Evolutionary conservation across 2,113 vertebrate species (phyloP).

Genomic region (Himantopus leucocephalus): DNA sequence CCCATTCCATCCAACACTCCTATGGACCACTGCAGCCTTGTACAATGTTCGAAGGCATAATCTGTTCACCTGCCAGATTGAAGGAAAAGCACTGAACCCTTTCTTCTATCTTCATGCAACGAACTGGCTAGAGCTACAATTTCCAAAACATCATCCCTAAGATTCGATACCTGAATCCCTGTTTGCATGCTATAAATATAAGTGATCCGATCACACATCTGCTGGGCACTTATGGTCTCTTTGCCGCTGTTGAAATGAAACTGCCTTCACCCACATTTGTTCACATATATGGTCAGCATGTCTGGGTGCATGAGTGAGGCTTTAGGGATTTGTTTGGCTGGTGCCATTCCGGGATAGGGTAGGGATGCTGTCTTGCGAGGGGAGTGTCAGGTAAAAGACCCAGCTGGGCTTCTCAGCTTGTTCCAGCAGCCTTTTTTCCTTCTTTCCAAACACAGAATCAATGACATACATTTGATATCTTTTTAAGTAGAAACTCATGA

Average conservation of each 20-base stretch:
- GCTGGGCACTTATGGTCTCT: background rate
- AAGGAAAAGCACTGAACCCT: background rate
- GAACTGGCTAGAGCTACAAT: background rate
- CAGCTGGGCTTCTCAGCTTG: background rate
- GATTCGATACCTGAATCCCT: background rate
- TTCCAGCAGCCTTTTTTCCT: background rate
- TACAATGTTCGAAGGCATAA: background rate
- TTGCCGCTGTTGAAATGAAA: background rate
- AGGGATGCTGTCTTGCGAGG: background rate
- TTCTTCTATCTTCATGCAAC: background rate
- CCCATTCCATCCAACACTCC: background rate
- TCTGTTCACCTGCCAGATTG: rapidly evolving
- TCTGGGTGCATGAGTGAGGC: background rate
- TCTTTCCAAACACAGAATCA: background rate
- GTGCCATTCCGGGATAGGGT: background rate
- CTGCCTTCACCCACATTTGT: background rate
- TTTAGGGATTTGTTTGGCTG: background rate
- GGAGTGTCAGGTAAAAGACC: background rate
- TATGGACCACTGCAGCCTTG: background rate
- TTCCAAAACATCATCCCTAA: background rate
- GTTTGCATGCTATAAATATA: background rate
- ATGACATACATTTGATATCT: background rate
- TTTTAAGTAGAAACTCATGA: background rate
- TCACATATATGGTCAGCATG: background rate
- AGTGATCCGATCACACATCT: background rate